Conservation (phyloP, 2,888 invertebrate genomes). For the Melanostoma scalare region DNA sequence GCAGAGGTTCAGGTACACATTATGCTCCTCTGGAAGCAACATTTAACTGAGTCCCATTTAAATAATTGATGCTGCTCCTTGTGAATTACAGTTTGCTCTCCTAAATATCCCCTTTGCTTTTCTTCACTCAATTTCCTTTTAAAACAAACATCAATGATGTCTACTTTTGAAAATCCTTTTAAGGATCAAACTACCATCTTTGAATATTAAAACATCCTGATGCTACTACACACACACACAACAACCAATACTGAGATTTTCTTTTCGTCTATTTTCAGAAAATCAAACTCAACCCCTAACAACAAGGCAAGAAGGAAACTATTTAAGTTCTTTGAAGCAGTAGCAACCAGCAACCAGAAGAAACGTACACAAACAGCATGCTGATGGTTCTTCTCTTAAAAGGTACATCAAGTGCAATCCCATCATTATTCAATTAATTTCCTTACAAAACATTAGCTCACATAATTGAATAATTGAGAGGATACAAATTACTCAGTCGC, state of each 20-base stretch:
- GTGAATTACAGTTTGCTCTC: slow-evolving; percentile 3
- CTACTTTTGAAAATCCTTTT: not conserved
- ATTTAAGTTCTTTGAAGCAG: not conserved
- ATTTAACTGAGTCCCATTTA: not conserved
- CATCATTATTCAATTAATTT: slow-evolving; percentile 70
- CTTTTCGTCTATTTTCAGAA: not conserved
- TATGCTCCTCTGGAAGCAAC: no score
- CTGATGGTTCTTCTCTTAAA: slow-evolving; percentile 6
- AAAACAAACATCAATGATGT: slow-evolving; percentile 12
- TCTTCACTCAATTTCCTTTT: slow-evolving; percentile 19
- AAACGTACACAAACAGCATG: not conserved
- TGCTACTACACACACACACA: not conserved
- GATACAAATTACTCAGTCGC: slow-evolving; percentile 70
- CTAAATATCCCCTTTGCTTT: slow-evolving; percentile 9
- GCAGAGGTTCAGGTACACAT: no score
- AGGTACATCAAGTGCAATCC: slow-evolving; percentile 61
- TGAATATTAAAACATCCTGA: slow-evolving; percentile 19
- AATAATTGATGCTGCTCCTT: slow-evolving; percentile 13
- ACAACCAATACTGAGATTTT: not conserved
- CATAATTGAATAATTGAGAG: slow-evolving; percentile 71
- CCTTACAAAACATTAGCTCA: slow-evolving; percentile 68
- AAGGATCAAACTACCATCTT: slow-evolving; percentile 21
- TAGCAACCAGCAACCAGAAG: not conserved
- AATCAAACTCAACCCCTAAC: slow-evolving; percentile 1
- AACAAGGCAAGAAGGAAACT: not conserved